Base-by-base conservation (phyloP, 2,888 invertebrate genomes). In the Leuctra nigra region DNA sequence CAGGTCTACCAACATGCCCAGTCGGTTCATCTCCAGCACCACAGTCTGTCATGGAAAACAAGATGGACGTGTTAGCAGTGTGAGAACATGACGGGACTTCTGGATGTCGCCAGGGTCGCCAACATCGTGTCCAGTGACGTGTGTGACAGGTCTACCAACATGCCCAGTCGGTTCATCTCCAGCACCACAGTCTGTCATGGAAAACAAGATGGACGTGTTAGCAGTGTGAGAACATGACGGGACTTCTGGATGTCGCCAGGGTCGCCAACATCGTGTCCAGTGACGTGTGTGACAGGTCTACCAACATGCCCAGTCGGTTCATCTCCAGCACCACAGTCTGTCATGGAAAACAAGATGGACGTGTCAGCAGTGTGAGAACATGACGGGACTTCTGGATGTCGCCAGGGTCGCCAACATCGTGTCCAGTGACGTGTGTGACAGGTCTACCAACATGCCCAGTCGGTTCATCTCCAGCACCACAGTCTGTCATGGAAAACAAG, bases 381-480 rank as follows among this genome's bases (percentile, higher is more conserved):
- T n/a, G n/a, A n/a, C n/a, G n/a, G n/a, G n/a, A 9, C 94, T 91
- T 63, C 61, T 57, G 1, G 70, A 63, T 1, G 47, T 25, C 29
- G 64, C 62, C 4, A 59, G 62, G 14, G 75, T 58, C n/a, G 90
- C 89, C 64, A 85, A 81, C 74, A 92, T 92, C 58, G 93, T 93
- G 67, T 83, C 82, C 67, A 87, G 84, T 20, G 91, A 89, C 59
- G 92, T 88, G 73, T 94, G 91, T 54, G 91, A 90, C 62, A 92
- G 78, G 72, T 95, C 94, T 59, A 95, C 87, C 70, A 94, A 82
- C 91, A 93, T 93, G 46, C 94, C 94, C 63, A 95, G 78, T 54
- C 94, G 84, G 75, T 95, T 95, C 87, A 94, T 88, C 76, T 95
- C 94, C 62, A 84, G 82, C 54, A 94, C 87, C 56, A 94, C 88